Base-by-base conservation (phyloP, 2,797 vertebrate species). In the Megalops cyprinoides region DNA sequence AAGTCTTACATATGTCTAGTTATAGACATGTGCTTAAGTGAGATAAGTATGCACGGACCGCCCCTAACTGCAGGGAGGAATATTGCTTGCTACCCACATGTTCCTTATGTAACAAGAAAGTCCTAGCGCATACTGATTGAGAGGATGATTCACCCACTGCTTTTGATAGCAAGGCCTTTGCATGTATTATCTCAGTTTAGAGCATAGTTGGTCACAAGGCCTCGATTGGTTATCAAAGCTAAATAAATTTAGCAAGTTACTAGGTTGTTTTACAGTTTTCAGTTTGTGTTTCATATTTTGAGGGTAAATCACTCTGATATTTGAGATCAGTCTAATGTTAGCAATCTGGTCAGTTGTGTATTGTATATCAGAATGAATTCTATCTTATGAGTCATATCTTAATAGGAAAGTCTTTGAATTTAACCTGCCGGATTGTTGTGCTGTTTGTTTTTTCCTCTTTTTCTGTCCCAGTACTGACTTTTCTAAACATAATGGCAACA, bases 81-180 rank as follows among this genome's bases (percentile, higher is more conserved):
- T 39, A 71, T 23, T 44, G 51, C 15, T 71, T n/a, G 37, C 44
- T 39, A 71, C 10, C 39, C 39, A 20, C 39, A 31, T 65, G 60
- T 65, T 4, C 3, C 8, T 71, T 71, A 23, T 71, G 18, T 44
- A 44, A 44, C 44, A 23, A 71, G 39, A 44, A 71, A 44, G 6
- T 2, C n/a, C 3, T 8, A 23, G 42, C 42, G 23, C 67, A 23
- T 71, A 18, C 39, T 44, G 67, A 71, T 71, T 31, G 67, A 71
- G 3, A 44, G 44, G 67, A 39, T 71, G 25, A 42, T n/a, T 71
- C 44, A 71, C 37, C 6, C 15, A 39, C 20, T 42, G 23, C 67
- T 71, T 71, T 71, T 44, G 39, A 71, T n/a, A 42, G 37, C 39
- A 23, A 23, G 67, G 67, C 67, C 67, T 8, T 71, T 39, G 39